These are phyloP conservation scores for Tyrophagus putrescentiae DNA, from an alignment of 1,140 invertebrate species.

Conservation along the genomic window DNA sequence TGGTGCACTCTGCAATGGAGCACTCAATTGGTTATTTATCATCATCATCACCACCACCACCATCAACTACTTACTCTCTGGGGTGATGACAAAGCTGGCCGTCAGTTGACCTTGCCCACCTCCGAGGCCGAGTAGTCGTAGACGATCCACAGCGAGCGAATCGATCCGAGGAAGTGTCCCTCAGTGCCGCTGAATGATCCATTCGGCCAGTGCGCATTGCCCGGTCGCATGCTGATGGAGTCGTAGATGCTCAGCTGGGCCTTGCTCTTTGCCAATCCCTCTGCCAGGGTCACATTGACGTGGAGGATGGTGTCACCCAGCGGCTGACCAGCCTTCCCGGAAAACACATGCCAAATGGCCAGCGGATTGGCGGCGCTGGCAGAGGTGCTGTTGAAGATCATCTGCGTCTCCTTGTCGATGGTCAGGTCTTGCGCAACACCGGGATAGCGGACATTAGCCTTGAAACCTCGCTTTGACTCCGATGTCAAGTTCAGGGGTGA, in stretches of 20 bases:
- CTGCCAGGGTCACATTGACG: neutral
- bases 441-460: neutral
- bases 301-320: neutral
- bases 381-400: neutral
- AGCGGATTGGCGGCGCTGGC: neutral
- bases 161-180: neutral
- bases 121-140: neutral
- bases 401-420: neutral
- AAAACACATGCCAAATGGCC: neutral
- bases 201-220: neutral
- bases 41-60: no score
- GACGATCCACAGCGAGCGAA: neutral
- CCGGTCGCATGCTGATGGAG: conserved; percentile 3
- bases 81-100: neutral
- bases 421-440: neutral
- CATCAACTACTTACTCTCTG: neutral
- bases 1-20: conserved; percentile 8
- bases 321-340: neutral
- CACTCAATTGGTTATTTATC: no score
- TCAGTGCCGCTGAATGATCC: neutral
- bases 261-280: neutral
- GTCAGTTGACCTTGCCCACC: neutral
- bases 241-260: neutral
- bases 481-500: no score
- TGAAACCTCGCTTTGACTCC: no score